These are phyloP conservation scores for Vanessa tameamea DNA, from an alignment of 1,140 invertebrate genomes.

Conservation along the genomic window DNA sequence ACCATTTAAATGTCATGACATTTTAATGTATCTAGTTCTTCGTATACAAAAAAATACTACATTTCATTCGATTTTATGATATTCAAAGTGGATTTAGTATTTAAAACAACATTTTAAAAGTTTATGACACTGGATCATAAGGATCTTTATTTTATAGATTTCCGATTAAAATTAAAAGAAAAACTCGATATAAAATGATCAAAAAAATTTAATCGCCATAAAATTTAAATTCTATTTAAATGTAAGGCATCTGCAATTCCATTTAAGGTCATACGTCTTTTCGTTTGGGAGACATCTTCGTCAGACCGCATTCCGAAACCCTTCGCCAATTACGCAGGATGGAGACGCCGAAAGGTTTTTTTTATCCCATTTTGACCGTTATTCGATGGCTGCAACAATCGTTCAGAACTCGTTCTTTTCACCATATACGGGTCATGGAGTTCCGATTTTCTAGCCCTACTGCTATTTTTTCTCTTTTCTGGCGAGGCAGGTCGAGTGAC, in stretches of 20 bases:
- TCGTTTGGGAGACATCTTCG: conserved; percentile 68
- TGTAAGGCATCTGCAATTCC: conserved; percentile 53
- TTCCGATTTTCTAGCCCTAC: conserved; percentile 74
- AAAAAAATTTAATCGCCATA: conserved; percentile 28
- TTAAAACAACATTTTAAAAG: background rate
- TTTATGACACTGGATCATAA: background rate
- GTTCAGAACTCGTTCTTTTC: conserved; percentile 57
- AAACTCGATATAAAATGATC: conserved; percentile 20
- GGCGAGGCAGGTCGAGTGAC: conserved; percentile 51
- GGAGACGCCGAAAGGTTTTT: conserved; percentile 57
- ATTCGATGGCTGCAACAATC: conserved; percentile 68
- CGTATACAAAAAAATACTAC: conserved; percentile 44
- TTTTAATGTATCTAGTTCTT: conserved; percentile 42
- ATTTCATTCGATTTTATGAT: background rate
- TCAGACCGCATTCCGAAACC: conserved; percentile 65
- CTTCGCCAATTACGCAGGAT: conserved; percentile 66
- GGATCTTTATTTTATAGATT: background rate
- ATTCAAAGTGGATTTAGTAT: background rate
- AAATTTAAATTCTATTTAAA: conserved; percentile 73
- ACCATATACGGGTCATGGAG: conserved; percentile 55
- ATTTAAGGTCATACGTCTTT: conserved; percentile 59
- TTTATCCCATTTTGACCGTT: conserved; percentile 63
- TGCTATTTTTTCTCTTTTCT: conserved; percentile 55
- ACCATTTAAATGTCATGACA: conserved; percentile 53
- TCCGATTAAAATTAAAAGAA: conserved; percentile 13